Percentiles rank a stretch among this genome's conserved stretches.
Evolutionary conservation across 1,140 invertebrate genomes (phyloP).

Genomic region (Tetramorium alpestre): DNA sequence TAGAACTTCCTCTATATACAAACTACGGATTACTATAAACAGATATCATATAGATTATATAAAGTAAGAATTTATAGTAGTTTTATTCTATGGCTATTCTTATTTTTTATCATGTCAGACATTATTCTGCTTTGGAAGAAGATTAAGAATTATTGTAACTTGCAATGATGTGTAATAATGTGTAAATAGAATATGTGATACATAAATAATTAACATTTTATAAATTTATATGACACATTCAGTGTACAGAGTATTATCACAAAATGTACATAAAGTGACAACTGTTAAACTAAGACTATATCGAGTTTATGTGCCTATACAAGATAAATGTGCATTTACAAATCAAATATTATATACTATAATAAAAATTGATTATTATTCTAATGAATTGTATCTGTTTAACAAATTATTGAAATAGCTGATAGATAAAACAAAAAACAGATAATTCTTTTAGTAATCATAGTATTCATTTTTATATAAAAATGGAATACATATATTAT

Average conservation of each 20-base stretch:
- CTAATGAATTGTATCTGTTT: conserved; percentile 50
- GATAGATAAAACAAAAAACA: conserved; percentile 10
- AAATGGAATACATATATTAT: conserved; percentile 41
- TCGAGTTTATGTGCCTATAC: background rate
- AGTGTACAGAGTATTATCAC: background rate
- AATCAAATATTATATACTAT: conserved; percentile 1
- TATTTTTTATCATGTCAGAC: background rate
- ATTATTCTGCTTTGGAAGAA: background rate
- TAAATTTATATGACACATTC: background rate
- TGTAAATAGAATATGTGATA: conserved; percentile 44
- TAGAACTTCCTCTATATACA: background rate
- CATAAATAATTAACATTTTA: conserved; percentile 36
- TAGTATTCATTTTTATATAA: background rate
- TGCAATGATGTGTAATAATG: conserved; percentile 44
- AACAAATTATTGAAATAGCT: conserved; percentile 71
- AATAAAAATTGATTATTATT: background rate
- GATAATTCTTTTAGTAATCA: background rate
- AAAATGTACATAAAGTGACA: conserved; percentile 1
- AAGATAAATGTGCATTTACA: background rate
- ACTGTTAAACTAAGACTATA: background rate
- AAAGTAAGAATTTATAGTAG: background rate
- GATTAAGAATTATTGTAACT: background rate
- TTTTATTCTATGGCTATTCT: conserved; percentile 2
- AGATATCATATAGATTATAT: background rate
- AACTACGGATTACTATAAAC: background rate